Evolutionary conservation across 2,888 invertebrate genomes (phyloP).

Genomic region (Phyto melanocephala): DNA sequence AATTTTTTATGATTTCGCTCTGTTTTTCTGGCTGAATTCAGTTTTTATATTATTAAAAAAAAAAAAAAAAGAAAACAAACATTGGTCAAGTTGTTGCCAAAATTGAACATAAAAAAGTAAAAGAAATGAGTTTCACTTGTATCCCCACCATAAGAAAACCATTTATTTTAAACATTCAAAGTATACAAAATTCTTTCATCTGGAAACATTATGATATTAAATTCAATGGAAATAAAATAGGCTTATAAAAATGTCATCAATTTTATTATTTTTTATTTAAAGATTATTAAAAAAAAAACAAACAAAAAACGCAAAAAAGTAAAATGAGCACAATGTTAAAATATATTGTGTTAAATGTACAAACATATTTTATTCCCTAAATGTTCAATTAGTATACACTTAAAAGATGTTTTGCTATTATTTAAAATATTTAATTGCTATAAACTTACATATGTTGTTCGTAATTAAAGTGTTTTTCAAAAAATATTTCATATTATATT

Average conservation of each 20-base stretch:
- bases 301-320: not conserved
- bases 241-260: slow-evolving; percentile 47
- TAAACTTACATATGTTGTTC: too few species aligned
- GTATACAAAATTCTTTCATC: slow-evolving; percentile 74
- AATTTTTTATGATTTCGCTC: not conserved
- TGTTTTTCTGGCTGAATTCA: not conserved
- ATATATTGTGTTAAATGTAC: not conserved
- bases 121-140: slow-evolving; percentile 23
- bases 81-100: slow-evolving; percentile 55
- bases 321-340: slow-evolving; percentile 33
- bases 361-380: too few species aligned
- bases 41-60: not conserved
- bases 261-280: slow-evolving; percentile 36
- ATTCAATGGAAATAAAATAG: slow-evolving; percentile 61
- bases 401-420: not conserved
- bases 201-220: slow-evolving; percentile 73
- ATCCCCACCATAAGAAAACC: slow-evolving; percentile 46
- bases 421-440: not conserved
- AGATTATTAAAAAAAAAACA: slow-evolving; percentile 66
- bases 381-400: slow-evolving; percentile 3
- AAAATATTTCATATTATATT: too few species aligned
- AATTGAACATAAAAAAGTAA: slow-evolving; percentile 40
- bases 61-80: not conserved
- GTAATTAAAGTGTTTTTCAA: too few species aligned
- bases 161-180: slow-evolving; percentile 56